A percentile compares a stretch with the other conserved stretches of the same genome.
Evolutionary conservation across 2,888 invertebrate species (phyloP).

Genomic region (Eupsilia transversa): DNA sequence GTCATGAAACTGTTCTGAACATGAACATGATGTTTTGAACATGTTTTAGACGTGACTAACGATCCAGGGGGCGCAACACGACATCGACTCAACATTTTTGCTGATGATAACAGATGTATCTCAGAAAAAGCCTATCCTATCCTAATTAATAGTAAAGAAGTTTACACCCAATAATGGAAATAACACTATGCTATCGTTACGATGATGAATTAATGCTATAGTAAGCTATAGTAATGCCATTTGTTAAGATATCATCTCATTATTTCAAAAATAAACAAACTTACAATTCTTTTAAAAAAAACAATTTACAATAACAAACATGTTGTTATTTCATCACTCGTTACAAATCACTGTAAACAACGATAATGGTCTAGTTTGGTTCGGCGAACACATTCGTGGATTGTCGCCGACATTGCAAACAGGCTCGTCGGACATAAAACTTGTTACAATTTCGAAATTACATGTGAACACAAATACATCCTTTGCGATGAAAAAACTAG

Average conservation of each 20-base stretch:
- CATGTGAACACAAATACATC: conserved; percentile 54
- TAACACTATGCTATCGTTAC: background rate
- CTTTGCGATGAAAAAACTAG: conserved; percentile 62
- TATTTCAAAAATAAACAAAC: conserved; percentile 2
- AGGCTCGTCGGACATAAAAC: conserved; percentile 71
- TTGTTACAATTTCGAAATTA: conserved; percentile 69
- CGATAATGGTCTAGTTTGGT: conserved; percentile 76
- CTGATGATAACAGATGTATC: background rate
- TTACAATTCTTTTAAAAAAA: conserved; percentile 7
- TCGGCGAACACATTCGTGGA: conserved; percentile 67
- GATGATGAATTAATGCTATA: background rate
- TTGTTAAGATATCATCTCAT: too few relatives aligned
- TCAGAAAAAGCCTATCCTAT: background rate
- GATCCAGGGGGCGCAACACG: background rate
- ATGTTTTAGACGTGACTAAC: background rate
- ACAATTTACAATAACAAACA: conserved; percentile 45
- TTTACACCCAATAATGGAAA: background rate
- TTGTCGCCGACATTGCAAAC: conserved; percentile 78
- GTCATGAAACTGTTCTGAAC: background rate
- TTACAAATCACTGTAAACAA: conserved; percentile 52
- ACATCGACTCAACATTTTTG: background rate
- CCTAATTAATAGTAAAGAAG: background rate
- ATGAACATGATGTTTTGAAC: background rate
- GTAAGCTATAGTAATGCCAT: background rate
- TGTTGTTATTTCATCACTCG: conserved; percentile 50